Evolutionary conservation across 2,113 vertebrate genomes (phyloP), one percentile per base, ranked within the genome.

Genomic region (Oncorhynchus tshawytscha): DNA sequence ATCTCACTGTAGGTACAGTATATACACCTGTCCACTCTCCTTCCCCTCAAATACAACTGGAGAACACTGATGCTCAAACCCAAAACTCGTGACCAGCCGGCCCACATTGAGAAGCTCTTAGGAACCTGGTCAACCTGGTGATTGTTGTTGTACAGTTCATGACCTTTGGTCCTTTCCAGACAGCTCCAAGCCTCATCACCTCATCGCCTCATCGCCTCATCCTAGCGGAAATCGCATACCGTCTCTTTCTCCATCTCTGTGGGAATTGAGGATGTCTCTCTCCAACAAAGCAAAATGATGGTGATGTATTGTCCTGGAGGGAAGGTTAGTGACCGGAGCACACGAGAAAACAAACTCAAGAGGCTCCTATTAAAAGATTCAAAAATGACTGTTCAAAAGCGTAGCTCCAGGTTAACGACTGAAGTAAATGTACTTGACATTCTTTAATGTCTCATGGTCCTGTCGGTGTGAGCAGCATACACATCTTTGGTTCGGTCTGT

Each of bases 141-240:
- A 74, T 22, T 74, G 24, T 57, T 57, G 39, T 16, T 71, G 64
- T 79, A 69, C 70, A 81, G 82, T 81, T 84, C 76, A 79, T 72
- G 74, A 82, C 78, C 84, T 87, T 88, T 80, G 76, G 66, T 82
- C 75, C 86, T 76, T 5, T 8, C 29, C 15, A 67, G n/a, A 67
- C 65, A 25, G 65, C 48, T 16, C 31, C 0, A 25, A 71, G 34
- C 78, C 57, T 84, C 39, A 45, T 45, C 9, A 45, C 39, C 9
- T 45, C 39, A 45, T 45, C 2, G 39, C 39, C 39, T 45, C 74
- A 76, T 83, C 70, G 39, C 39, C 39, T 45, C 74, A 76, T 83
- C 70, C 69, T 73, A 49, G 75, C 70, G 57, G 69, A 76, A 73
- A 70, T 25, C 39, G 2, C 39, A 9, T 45, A 4, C 29, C 15